phyloP scores from a whole-genome alignment of 2,888 invertebrate species.

The Cartodere bifasciata region DNA sequence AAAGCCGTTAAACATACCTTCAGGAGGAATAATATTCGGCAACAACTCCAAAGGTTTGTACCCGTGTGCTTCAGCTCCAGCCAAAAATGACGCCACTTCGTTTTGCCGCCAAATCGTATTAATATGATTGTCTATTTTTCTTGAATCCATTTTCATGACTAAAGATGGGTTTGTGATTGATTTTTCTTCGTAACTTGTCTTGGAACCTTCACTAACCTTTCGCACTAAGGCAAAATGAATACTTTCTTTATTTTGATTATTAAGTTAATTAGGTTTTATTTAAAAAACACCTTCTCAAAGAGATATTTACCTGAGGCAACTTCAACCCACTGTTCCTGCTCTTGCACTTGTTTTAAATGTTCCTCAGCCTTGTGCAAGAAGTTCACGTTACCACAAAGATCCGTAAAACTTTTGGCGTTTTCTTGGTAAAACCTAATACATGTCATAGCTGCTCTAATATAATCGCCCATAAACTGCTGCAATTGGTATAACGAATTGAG shows the following conservation, averaged over 20 bases:
- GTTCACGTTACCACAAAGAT: constrained; percentile 40
- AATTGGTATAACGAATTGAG: constrained; percentile 62
- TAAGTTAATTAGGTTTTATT: not conserved
- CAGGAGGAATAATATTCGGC: constrained; percentile 21
- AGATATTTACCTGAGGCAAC: constrained; percentile 29
- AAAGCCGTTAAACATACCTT: constrained; percentile 20
- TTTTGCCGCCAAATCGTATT: constrained; percentile 69
- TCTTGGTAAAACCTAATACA: constrained; percentile 65
- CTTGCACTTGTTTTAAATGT: constrained; percentile 53
- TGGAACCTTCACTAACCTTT: constrained; percentile 14
- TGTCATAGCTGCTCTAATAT: constrained; percentile 65
- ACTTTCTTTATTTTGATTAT: not conserved
- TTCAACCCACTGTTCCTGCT: constrained; percentile 41
- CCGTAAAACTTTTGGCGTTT: constrained; percentile 42
- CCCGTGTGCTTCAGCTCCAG: constrained; percentile 47
- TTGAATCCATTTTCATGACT: constrained; percentile 56
- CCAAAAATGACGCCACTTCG: constrained; percentile 63
- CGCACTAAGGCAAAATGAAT: constrained; percentile 15
- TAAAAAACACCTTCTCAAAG: not conserved
- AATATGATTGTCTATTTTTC: constrained; percentile 64
- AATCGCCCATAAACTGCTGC: constrained; percentile 59
- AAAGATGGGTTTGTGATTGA: constrained; percentile 42
- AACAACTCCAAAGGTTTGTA: constrained; percentile 31
- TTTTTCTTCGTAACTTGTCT: constrained; percentile 30
- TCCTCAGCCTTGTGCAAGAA: constrained; percentile 45